phyloP scores from a whole-genome alignment of 2,888 invertebrate species.

The Phortica magna region DNA sequence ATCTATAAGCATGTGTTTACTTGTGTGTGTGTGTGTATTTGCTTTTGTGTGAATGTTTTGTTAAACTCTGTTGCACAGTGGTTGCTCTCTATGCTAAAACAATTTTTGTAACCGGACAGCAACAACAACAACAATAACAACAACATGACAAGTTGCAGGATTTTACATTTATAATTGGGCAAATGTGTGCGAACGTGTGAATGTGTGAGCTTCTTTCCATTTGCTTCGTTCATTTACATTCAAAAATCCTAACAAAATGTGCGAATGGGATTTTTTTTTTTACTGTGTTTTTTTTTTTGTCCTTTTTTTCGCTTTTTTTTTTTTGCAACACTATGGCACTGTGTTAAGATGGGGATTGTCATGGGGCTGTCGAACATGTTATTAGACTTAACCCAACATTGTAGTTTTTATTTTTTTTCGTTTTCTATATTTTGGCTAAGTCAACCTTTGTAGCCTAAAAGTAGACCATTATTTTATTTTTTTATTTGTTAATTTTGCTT shows the following conservation, averaged over 20 bases:
- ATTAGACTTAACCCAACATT: conserved; percentile 48
- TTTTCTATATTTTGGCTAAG: neutral
- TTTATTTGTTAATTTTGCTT: neutral
- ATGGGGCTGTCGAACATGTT: conserved; percentile 63
- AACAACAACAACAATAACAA: conserved; percentile 18
- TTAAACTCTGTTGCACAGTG: neutral
- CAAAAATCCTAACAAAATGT: neutral
- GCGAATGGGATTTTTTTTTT: conserved; percentile 26
- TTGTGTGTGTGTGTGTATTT: neutral
- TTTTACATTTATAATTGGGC: conserved; percentile 61
- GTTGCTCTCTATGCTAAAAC: neutral
- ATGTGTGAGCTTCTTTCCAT: conserved; percentile 29
- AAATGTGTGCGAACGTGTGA: conserved; percentile 37
- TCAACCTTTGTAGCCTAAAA: neutral
- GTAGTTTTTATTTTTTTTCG: neutral
- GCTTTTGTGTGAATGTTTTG: neutral
- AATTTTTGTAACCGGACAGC: conserved; percentile 4
- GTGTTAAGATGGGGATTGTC: conserved; percentile 66
- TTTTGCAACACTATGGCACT: conserved; percentile 42
- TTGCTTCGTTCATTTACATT: neutral
- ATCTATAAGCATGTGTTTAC: neutral
- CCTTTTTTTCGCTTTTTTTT: conserved; percentile 41
- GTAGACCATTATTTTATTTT: neutral
- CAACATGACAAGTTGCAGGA: conserved; percentile 63
- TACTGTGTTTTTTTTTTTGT: conserved; percentile 38